Base-by-base conservation (phyloP, 2,888 invertebrate genomes). In the Steinernema hermaphroditum region DNA sequence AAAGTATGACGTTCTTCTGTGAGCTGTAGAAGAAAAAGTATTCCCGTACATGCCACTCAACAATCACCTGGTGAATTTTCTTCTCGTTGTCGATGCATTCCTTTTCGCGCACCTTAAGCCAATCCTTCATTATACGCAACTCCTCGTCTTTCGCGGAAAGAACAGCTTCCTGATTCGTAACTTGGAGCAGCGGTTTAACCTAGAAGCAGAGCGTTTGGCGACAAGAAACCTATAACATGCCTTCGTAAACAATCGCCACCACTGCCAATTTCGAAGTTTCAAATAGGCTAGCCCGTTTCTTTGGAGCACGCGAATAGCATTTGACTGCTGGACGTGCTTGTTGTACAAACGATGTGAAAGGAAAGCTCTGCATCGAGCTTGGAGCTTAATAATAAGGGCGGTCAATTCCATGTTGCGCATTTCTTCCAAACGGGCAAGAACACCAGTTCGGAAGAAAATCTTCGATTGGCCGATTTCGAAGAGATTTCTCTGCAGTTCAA, bases 171-270 rank as follows among this genome's bases (percentile, higher is more conserved):
- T 96, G 96, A 87, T 97, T 96, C 49, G 98, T 97, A 27, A 77
- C 85, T 84, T 95, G 95, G 68, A 99, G 90, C 73, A 99, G 90
- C 0, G 98, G 98, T 89, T 99, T 98, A 74, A 91, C 90, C 88
- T 89, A 69, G 32, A 77, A 50, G 24, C 12, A 37, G 4, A 4
- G 12, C 37, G 4, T 37, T 12, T 4, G 4, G 12, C 12, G 6
- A 37, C 37, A 37, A 12, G 37, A 37, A 37, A 37, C 37, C 12
- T 4, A 37, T 12, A 8, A 4, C 37, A 12, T 75, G 88, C 89
- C 91, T 99, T 99, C 41, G 97, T 98, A 88, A 98, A 97, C 80
- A 99, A 90, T 83, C 99, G 90, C 99, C 99, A 99, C 98, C 98
- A 99, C 85, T 96, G 95, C 98, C 98, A 99, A 88, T 99, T 98